Percentiles rank a stretch among this genome's conserved stretches.
phyloP scores from a whole-genome alignment of 2,888 invertebrate genomes.

The Oxycera nigricornis region DNA sequence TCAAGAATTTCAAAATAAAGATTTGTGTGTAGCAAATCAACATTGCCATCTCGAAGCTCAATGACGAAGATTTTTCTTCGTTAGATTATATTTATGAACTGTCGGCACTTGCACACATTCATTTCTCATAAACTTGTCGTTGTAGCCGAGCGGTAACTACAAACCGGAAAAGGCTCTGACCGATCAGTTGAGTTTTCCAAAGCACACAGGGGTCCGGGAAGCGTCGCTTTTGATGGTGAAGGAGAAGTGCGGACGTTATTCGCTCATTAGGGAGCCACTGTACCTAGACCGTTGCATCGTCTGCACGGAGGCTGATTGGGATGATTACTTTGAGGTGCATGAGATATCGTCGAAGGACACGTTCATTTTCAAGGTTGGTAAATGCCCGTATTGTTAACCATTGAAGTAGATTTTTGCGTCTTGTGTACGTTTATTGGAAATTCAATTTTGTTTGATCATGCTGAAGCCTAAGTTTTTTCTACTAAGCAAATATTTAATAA shows the following conservation, averaged over 20 bases:
- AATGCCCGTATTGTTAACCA: no score
- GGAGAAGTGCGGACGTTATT: constrained; percentile 89
- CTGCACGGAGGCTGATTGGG: constrained; percentile 84
- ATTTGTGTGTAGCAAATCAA: background rate
- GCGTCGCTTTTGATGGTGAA: constrained; percentile 86
- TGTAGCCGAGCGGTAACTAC: constrained; percentile 75
- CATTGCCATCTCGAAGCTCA: background rate
- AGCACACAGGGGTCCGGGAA: constrained; percentile 80
- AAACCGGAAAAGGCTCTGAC: constrained; percentile 70
- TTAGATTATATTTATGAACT: background rate
- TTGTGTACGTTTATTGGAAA: no score
- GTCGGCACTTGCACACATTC: background rate
- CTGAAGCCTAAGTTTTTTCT: no score
- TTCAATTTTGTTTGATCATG: no score
- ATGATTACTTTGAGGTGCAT: constrained; percentile 94
- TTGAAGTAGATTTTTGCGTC: no score
- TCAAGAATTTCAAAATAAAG: background rate
- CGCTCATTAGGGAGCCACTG: constrained; percentile 86
- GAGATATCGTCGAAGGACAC: constrained; percentile 92
- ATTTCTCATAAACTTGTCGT: constrained; percentile 45
- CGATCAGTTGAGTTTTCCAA: constrained; percentile 72
- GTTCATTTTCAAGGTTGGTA: constrained; percentile 95
- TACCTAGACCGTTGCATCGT: constrained; percentile 91
- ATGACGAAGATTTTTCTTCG: background rate
- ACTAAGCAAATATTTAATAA: background rate